phyloP scores from a whole-genome alignment of 1,140 invertebrate species.

The Semibalanus balanoides region DNA sequence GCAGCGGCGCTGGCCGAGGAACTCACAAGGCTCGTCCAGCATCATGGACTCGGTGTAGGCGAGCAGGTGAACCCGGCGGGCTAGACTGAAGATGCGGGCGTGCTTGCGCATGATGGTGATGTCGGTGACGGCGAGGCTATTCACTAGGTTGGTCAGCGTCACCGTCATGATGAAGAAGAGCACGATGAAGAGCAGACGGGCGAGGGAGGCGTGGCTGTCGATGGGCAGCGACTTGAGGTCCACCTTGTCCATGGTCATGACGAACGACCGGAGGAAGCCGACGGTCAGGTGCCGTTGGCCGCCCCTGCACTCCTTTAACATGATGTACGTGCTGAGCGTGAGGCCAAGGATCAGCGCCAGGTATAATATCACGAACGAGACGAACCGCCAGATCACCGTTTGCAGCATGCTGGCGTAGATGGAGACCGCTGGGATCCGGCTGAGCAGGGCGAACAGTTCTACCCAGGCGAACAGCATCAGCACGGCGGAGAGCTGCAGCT shows the following conservation, averaged over 20 bases:
- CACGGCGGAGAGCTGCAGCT: neutral
- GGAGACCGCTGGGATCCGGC: neutral
- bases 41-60: slow-evolving; percentile 53
- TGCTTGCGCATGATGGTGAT: slow-evolving; percentile 25
- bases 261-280: neutral
- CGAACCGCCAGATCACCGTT: neutral
- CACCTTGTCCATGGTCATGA: neutral
- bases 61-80: slow-evolving; percentile 48
- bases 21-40: slow-evolving; percentile 28
- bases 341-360: neutral
- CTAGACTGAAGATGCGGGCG: slow-evolving; percentile 41
- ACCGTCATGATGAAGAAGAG: neutral
- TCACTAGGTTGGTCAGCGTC: neutral
- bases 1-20: slow-evolving; percentile 13
- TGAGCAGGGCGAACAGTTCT: neutral
- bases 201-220: neutral
- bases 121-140: neutral
- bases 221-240: neutral
- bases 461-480: neutral
- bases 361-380: neutral
- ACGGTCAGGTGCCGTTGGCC: too few species aligned
- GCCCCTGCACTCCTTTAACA: neutral
- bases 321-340: neutral
- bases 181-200: neutral
- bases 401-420: neutral